Conservation (phyloP, 2,888 invertebrate genomes). For the Melitaea athalia region DNA sequence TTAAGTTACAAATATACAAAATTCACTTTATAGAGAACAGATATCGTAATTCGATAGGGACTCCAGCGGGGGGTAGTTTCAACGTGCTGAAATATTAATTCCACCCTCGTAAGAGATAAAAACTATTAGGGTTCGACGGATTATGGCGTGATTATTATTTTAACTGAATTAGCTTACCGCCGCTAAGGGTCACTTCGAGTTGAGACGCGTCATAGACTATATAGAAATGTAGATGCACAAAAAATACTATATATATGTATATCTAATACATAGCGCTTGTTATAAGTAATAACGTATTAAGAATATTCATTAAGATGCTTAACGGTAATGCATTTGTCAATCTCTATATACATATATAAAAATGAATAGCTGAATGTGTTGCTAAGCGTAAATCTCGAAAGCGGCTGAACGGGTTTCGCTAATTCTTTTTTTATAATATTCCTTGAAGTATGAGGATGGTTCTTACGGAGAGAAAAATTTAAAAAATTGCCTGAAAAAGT, state of each 20-base stretch:
- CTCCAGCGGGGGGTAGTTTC: slow-evolving; percentile 42
- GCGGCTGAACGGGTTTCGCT: no score
- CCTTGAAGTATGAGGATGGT: no score
- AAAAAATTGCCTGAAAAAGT: no score
- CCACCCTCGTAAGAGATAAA: slow-evolving; percentile 73
- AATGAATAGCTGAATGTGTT: no score
- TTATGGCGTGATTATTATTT: slow-evolving; percentile 80
- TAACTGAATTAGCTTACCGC: slow-evolving; percentile 80
- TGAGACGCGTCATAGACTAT: slow-evolving; percentile 55
- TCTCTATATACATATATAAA: no score
- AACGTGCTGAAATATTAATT: slow-evolving; percentile 74
- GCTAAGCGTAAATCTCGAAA: no score
- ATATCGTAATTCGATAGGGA: slow-evolving; percentile 8
- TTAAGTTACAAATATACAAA: neutral
- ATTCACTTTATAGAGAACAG: neutral
- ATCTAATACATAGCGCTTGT: no score
- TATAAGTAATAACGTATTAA: no score
- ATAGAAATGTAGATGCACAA: neutral
- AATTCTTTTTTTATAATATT: no score
- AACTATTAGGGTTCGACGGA: slow-evolving; percentile 75
- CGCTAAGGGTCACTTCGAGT: slow-evolving; percentile 60
- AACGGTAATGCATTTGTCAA: no score
- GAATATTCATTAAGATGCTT: no score
- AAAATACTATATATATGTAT: neutral
- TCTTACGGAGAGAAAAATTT: no score